Percentiles rank a stretch among this genome's conserved stretches.
Conservation (phyloP, 64 coral and sea anemone species). For the Platygyra sinensis region DNA sequence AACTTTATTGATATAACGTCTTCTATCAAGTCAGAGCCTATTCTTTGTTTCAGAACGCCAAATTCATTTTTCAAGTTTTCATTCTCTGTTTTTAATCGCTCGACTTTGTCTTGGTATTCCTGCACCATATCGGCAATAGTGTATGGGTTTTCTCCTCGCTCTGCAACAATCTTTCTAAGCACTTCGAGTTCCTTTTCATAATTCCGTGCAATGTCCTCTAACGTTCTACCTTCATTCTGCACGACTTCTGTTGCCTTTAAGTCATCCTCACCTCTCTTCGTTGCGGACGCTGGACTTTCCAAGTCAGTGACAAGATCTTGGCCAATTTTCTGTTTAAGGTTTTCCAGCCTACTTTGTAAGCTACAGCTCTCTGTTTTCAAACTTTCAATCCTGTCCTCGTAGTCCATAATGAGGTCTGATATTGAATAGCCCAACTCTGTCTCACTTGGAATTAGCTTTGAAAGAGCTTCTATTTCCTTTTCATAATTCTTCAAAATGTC, state of each 20-base stretch:
- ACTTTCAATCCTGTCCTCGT: not conserved
- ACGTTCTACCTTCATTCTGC: not conserved
- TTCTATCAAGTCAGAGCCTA: not conserved
- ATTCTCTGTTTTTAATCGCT: not conserved
- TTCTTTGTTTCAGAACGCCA: not conserved
- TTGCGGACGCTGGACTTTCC: not conserved
- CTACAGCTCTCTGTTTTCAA: not conserved
- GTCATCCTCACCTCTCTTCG: not conserved
- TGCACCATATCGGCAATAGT: not conserved
- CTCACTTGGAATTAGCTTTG: not conserved
- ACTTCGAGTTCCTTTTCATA: not conserved
- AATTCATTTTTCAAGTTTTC: not conserved
- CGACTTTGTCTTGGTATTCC: not conserved
- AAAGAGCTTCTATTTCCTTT: not conserved
- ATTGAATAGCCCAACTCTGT: not conserved
- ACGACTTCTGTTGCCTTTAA: not conserved
- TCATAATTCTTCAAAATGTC: constrained; percentile 1
- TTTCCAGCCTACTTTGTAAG: constrained; percentile 35
- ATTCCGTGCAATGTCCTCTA: not conserved
- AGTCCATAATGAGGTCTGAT: not conserved
- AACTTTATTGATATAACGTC: not conserved
- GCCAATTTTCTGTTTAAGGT: constrained; percentile 27
- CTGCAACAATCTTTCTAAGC: not conserved
- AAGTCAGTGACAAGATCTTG: constrained; percentile 47
- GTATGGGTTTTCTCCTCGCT: not conserved